A percentile compares a stretch with the other conserved stretches of the same genome.
phyloP scores from a whole-genome alignment of 2,888 invertebrate species.

The Ametastegia equiseti region DNA sequence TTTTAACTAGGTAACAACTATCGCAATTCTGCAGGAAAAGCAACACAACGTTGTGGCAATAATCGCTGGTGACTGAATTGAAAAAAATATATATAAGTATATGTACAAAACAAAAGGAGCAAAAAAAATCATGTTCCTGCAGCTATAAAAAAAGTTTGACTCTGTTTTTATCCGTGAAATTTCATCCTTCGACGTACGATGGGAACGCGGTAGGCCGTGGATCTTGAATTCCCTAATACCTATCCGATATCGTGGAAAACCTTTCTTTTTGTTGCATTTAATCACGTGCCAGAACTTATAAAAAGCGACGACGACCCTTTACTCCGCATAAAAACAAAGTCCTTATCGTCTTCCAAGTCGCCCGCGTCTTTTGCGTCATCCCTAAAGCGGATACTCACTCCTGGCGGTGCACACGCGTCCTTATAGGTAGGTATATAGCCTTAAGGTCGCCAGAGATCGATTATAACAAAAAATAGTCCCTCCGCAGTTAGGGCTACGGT shows the following conservation, averaged over 20 bases:
- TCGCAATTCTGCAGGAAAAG: background rate
- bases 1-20: conserved; percentile 1
- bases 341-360: conserved; percentile 41
- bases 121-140: background rate
- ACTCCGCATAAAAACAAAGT: conserved; percentile 33
- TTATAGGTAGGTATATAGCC: conserved; percentile 24
- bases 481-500: background rate
- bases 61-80: background rate
- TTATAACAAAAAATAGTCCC: conserved; percentile 45
- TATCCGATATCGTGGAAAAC: conserved; percentile 23
- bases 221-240: background rate
- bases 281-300: conserved; percentile 37
- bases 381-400: conserved; percentile 13
- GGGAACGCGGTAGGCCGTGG: conserved; percentile 1
- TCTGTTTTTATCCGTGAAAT: conserved; percentile 19
- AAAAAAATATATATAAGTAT: too few relatives aligned
- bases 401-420: background rate
- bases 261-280: conserved; percentile 31
- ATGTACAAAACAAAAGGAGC: background rate
- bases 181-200: background rate
- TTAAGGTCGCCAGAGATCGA: conserved; percentile 40
- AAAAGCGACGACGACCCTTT: conserved; percentile 19
- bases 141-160: background rate
- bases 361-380: conserved; percentile 1
- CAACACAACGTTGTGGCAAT: background rate